Percentiles rank a stretch among this genome's conserved stretches.
phyloP scores from a whole-genome alignment of 2,888 invertebrate species.

The Pardosa pseudoannulata region DNA sequence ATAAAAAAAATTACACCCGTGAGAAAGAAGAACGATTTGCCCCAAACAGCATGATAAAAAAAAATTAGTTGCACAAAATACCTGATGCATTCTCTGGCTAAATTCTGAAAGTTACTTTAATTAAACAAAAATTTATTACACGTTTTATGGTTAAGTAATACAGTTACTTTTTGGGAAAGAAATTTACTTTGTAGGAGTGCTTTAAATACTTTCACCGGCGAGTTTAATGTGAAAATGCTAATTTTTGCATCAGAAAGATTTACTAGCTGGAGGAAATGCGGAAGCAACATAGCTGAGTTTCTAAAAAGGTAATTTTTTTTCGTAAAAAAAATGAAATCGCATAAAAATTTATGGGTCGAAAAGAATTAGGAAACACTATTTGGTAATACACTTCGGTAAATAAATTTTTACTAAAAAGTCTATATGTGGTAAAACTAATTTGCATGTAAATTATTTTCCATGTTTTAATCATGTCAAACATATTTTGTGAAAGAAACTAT shows the following conservation, averaged over 20 bases:
- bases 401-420: background rate
- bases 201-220: background rate
- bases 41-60: no score
- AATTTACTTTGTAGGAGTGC: background rate
- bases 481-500: no score
- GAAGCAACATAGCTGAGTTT: background rate
- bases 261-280: background rate
- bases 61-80: no score
- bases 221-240: background rate
- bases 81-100: no score
- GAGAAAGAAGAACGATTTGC: no score
- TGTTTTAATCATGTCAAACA: no score
- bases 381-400: background rate
- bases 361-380: background rate
- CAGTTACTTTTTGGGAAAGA: background rate
- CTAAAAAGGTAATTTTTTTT: background rate
- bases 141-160: background rate
- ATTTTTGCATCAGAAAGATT: background rate
- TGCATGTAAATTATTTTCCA: background rate
- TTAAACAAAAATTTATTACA: background rate
- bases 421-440: background rate
- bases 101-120: no score
- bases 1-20: no score
- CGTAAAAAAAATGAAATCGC: background rate
- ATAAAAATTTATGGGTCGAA: background rate